Evolutionary conservation across 2,113 vertebrate genomes (phyloP).

Genomic region (Mixornis gularis): DNA sequence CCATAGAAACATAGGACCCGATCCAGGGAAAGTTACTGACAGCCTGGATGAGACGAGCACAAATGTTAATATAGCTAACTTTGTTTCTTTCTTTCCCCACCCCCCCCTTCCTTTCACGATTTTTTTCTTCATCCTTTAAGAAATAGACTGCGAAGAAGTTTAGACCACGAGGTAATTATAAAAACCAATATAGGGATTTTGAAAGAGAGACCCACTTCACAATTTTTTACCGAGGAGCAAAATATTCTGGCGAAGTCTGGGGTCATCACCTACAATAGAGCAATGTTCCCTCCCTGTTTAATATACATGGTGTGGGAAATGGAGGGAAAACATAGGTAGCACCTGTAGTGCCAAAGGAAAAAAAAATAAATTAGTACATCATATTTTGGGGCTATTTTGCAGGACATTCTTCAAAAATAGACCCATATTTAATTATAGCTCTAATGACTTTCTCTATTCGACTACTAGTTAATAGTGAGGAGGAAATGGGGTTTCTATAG

Average conservation of each 20-base stretch:
- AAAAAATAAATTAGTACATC: constrained; percentile 71
- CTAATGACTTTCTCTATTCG: constrained; percentile 45
- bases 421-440: constrained; percentile 54
- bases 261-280: constrained; percentile 56
- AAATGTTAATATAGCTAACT: neutral
- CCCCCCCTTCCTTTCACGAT: fast-evolving
- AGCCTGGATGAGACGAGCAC: neutral
- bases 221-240: constrained; percentile 35
- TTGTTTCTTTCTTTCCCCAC: neutral
- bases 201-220: constrained; percentile 18
- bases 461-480: neutral
- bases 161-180: constrained; percentile 48
- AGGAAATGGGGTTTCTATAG: constrained; percentile 2
- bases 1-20: fast-evolving
- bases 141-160: neutral
- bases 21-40: neutral
- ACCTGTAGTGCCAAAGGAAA: constrained; percentile 48
- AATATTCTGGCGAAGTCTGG: constrained; percentile 16
- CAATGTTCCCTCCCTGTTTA: constrained; percentile 67
- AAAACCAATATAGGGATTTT: constrained; percentile 56
- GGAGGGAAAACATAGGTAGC: constrained; percentile 28
- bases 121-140: neutral
- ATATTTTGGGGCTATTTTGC: constrained; percentile 35
- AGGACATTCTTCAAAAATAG: constrained; percentile 35
- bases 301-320: constrained; percentile 80